Evolutionary conservation across 2,888 invertebrate genomes (phyloP).

Genomic region (Euplexia lucipara): DNA sequence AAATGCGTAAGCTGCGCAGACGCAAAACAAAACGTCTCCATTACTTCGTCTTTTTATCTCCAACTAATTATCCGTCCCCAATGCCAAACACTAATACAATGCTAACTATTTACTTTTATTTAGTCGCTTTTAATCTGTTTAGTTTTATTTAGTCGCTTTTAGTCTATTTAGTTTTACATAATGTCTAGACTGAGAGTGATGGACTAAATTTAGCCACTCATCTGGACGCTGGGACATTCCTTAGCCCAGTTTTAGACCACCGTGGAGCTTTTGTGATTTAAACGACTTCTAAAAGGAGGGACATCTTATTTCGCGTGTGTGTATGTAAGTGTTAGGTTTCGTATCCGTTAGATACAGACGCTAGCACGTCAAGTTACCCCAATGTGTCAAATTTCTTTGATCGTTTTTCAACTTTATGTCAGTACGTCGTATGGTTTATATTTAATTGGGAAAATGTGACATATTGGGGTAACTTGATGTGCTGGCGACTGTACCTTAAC

Average conservation of each 20-base stretch:
- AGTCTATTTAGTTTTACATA: constrained; percentile 65
- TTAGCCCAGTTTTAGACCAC: constrained; percentile 25
- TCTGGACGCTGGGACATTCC: constrained; percentile 37
- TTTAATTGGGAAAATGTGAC: no score
- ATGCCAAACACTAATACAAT: constrained; percentile 72
- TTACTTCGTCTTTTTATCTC: constrained; percentile 56
- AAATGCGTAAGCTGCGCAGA: constrained; percentile 66
- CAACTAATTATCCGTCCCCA: constrained; percentile 76
- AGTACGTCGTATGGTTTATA: no score
- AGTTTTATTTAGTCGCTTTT: constrained; percentile 54
- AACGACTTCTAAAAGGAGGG: neutral
- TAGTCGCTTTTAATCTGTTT: constrained; percentile 50
- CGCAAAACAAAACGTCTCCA: constrained; percentile 62
- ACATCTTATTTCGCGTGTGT: neutral
- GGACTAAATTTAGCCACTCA: constrained; percentile 33
- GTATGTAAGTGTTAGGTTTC: no score
- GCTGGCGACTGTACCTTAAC: no score
- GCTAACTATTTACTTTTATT: constrained; percentile 62
- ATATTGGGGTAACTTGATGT: no score
- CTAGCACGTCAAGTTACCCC: no score
- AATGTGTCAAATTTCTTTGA: no score
- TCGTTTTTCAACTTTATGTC: no score
- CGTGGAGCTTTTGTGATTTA: neutral
- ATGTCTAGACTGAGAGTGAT: constrained; percentile 60
- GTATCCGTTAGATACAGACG: no score